Base-by-base conservation (phyloP, 2,888 invertebrate species). In the Eristalis tenax region DNA sequence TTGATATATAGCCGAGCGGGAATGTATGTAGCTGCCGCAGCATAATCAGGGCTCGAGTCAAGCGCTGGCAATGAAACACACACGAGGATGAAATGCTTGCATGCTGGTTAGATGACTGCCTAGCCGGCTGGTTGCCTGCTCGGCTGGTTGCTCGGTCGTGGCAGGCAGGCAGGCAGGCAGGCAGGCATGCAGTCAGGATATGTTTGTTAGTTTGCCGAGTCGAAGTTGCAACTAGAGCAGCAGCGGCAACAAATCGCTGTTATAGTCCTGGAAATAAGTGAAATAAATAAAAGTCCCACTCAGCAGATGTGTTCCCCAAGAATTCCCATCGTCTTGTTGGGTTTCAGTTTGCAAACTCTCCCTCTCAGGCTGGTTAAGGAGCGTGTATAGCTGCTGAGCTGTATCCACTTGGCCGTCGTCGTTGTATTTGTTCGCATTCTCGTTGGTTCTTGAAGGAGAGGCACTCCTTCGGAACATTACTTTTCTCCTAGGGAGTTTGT, bases 231-330 rank as follows among this genome's bases (percentile, higher is more conserved):
- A 61, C 38, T 4, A 23, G 13, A 59, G 15, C 32, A 15, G 64
- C 78, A 70, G 15, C 32, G 18, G 64, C 78, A 74, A 86, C 75
- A 86, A 83, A 81, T 81, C 69, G 50, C 69, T 74, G 77, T 82
- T 74, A 85, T 74, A 77, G 57, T 85, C 73, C 23, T 50, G 32
- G 66, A 65, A 73, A 73, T 80, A 74, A 80, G 50, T 18, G 50
- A 82, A 85, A 82, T 81, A 70, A 77, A 85, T 85, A 71, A 81
- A 85, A 85, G 74, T 61, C 28, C 59, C 69, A 81, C 64, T 83
- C 69, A 81, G 81, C 73, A 77, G 85, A 81, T 85, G 81, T 77
- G 69, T 77, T 81, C 28, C 5, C 13, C 57, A 80, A 57, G 63
- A 73, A 79, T 75, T 70, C 61, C 26, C 61, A 75, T 70, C 71